Conservation (phyloP, 2,113 vertebrate genomes). For the Xenotilapia longispinis region DNA sequence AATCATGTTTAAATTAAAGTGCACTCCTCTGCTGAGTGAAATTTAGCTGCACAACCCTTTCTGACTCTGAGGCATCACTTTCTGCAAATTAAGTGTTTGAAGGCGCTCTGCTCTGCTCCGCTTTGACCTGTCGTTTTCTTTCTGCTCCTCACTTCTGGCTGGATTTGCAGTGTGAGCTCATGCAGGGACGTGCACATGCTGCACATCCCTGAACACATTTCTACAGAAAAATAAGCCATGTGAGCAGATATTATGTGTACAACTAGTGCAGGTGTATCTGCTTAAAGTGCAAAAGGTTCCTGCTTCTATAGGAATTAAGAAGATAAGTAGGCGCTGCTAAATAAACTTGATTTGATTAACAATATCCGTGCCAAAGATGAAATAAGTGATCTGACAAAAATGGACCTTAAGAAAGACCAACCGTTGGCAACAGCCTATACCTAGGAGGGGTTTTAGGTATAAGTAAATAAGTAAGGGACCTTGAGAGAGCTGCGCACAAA, state of each 20-base stretch:
- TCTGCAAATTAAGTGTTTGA: not conserved
- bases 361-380: not conserved
- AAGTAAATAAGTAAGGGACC: not conserved
- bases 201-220: not conserved
- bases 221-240: not conserved
- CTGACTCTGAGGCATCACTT: not conserved
- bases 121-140: not conserved
- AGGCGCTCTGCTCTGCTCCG: not conserved
- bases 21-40: not conserved
- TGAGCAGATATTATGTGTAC: not conserved
- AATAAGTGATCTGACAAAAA: not conserved
- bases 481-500: not conserved
- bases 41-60: not conserved
- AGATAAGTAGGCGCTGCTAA: not conserved
- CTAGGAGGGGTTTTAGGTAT: not conserved
- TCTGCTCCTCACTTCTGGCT: not conserved
- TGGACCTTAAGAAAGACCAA: not conserved
- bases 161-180: not conserved
- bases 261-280: not conserved
- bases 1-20: conserved; percentile 8
- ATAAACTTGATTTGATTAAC: not conserved
- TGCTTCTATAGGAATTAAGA: not conserved
- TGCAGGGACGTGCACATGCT: not conserved
- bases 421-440: not conserved
- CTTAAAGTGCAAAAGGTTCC: not conserved